Evolutionary conservation across 2,113 vertebrate species (phyloP).

Genomic region (Pantherophis guttatus): DNA sequence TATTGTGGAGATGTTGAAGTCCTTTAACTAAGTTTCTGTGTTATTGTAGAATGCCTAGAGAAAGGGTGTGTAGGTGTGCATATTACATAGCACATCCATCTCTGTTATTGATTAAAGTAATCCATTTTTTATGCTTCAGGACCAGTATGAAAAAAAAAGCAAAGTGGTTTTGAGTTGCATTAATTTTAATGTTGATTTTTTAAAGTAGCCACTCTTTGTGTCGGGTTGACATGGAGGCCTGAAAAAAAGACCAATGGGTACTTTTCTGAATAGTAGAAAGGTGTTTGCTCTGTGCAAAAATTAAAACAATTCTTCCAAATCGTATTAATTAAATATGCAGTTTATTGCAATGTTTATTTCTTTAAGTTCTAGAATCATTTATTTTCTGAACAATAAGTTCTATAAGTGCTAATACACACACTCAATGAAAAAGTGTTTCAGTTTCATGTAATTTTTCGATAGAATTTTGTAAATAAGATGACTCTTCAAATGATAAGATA

Average conservation of each 20-base stretch:
- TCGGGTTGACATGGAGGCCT: background rate
- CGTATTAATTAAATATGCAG: background rate
- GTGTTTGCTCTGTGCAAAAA: background rate
- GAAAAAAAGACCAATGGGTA: background rate
- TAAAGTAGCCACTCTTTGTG: background rate
- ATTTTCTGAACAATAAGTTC: background rate
- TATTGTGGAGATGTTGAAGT: background rate
- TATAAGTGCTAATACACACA: background rate
- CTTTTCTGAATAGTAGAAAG: background rate
- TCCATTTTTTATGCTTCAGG: background rate
- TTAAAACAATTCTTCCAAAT: background rate
- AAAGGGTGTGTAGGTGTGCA: background rate
- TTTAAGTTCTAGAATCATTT: background rate
- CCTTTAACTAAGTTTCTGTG: background rate
- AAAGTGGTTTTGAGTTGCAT: background rate
- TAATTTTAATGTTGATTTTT: background rate
- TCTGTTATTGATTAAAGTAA: background rate
- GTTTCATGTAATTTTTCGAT: background rate
- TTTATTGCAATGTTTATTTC: background rate
- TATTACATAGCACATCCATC: background rate
- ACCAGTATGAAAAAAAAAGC: background rate
- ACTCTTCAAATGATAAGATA: background rate
- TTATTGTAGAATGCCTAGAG: background rate
- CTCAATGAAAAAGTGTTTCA: background rate
- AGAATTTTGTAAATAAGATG: background rate